Evolutionary conservation across 2,797 vertebrate genomes (phyloP), one percentile per base, ranked within the genome.

Genomic region (Cephalopachus bancanus): DNA sequence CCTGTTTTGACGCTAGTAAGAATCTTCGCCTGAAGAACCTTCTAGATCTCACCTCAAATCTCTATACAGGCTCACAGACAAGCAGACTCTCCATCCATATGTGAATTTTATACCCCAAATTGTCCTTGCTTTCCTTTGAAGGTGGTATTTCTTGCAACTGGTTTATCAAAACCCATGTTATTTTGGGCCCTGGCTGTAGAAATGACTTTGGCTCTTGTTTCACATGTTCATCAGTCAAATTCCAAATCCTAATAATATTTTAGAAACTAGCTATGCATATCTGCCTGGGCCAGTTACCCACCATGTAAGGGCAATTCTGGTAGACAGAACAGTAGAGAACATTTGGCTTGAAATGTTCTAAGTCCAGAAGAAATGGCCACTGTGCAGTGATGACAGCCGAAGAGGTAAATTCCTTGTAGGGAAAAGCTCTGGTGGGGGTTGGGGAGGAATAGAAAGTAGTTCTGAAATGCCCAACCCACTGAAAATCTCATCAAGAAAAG

Each of bases 1-100:
- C 55, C 69, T 83, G 16, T 88, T 93, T 65, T 65, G 89, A 83
- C 53, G 24, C 75, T 83, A 79, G 37, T 67, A 87, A 71, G 20
- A 95, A 26, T 60, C 64, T 71, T 55, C 20, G 65, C 26, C 28
- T 49, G 28, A 78, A 57, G 49, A 85, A 51, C 37, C 37, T 81
- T 91, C 28, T 84, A 72, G 74, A 55, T 90, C n/a, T 80, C 55
- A 67, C 7, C 49, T 80, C 44, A 90, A 84, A 65, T 37, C 75
- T 96, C 79, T 44, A 5, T 28, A 57, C 26, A 81, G n/a, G 28
- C 64, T 85, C 49, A 91, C 71, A 80, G 69, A 28, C 28, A 37
- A 86, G 53, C 7, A 72, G n/a, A 59, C 11, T 76, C 7, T 84
- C 44, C 33, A 37, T 75, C n/a, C 7, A 7, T 80, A 72, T 81